Evolutionary conservation across 2,113 vertebrate genomes (phyloP), one percentile per base, ranked within the genome.

Genomic region (Prionailurus bengalensis): DNA sequence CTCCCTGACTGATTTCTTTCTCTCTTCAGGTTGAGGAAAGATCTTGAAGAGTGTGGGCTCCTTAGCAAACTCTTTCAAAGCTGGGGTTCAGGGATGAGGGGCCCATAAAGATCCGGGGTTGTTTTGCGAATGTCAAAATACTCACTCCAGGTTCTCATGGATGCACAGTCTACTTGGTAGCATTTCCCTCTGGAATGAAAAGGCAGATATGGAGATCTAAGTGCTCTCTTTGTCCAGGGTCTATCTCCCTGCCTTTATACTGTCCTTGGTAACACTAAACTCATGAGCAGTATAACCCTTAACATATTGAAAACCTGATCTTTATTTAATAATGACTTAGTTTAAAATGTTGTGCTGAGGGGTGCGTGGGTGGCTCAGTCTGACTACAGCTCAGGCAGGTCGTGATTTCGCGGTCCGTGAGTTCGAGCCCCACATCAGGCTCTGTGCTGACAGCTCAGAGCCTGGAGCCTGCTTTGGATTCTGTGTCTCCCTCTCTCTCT

Each of bases 111-210:
- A 13, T 16, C 39, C 39, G 33, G 19, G 15, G 12, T 4, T 25
- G 79, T 25, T 0, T 0, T 7, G 25, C 39, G 31, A 91, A 79
- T 51, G 66, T 42, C n/a, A 4, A 53, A 73, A 51, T 15, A 0
- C 42, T 13, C 55, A 4, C 4, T 80, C 10, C 16, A 14, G 66
- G 33, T 65, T 73, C 73, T 15, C 15, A 0, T 3, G 36, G 65
- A 13, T 1, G 19, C 48, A 2, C 0, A 0, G 11, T 21, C 36
- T 7, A 0, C 25, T 39, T n/a, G 71, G n/a, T 27, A 68, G 21
- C 42, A 1, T 12, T 21, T 39, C 39, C 36, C 65, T 95, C n/a
- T 42, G 66, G 58, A 29, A 29, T 8, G 7, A 39, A 51, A 45
- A 70, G 29, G 53, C 31, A 21, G 53, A n/a, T 3, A 0, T 1